phyloP scores from a whole-genome alignment of 92 coral and sea anemone species.

The Umimayanthus kanabou region DNA sequence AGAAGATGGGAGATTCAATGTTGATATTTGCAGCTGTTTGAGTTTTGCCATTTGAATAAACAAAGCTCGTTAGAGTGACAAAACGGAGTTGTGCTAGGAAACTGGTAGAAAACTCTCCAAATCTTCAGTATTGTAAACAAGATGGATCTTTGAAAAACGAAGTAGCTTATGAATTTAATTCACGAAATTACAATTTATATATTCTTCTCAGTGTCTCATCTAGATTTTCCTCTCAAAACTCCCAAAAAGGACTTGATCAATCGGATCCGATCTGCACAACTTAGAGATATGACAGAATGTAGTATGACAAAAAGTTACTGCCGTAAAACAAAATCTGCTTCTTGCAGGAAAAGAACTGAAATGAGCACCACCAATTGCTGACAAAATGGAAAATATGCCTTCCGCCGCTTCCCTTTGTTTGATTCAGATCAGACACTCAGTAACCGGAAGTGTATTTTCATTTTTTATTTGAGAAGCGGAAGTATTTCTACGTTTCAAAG shows the following conservation, averaged over 20 bases:
- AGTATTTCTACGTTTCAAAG: not conserved
- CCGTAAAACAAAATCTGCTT: not conserved
- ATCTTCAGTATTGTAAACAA: not conserved
- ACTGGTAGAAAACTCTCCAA: not conserved
- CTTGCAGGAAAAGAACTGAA: not conserved
- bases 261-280: not conserved
- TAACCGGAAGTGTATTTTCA: constrained; percentile 28
- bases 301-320: not conserved
- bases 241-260: not conserved
- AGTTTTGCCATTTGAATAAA: constrained; percentile 3
- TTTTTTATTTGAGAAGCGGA: constrained; percentile 12
- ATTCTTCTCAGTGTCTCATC: too few species aligned
- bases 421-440: not conserved
- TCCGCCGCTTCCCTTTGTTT: not conserved
- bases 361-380: not conserved
- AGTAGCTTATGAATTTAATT: not conserved
- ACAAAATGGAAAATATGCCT: not conserved
- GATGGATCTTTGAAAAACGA: not conserved
- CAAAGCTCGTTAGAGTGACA: not conserved
- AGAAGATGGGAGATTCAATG: constrained; percentile 24
- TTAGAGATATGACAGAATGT: not conserved
- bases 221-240: too few species aligned
- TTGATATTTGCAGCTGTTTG: constrained; percentile 33
- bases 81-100: not conserved
- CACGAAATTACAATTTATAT: too few species aligned